These are phyloP conservation scores for Eidolon dupreanum DNA, from an alignment of 2,797 vertebrate genomes.

Conservation along the genomic window DNA sequence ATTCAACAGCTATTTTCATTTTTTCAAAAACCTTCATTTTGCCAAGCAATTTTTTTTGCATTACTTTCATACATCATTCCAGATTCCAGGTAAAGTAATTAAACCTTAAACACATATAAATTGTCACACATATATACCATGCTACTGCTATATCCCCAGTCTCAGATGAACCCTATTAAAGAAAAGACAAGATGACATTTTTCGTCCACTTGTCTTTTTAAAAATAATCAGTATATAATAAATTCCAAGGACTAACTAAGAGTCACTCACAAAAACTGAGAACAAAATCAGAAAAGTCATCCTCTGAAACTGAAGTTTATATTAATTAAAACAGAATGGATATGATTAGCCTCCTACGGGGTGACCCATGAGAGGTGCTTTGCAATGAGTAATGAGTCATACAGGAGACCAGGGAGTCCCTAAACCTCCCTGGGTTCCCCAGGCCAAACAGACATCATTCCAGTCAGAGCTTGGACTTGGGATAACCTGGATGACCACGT, in stretches of 20 bases:
- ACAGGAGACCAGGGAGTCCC: not conserved
- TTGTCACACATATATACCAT: not conserved
- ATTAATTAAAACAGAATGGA: not conserved
- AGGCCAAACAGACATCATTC: not conserved
- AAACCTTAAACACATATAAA: not conserved
- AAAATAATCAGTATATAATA: not conserved
- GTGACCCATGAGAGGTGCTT: not conserved
- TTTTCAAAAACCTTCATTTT: constrained; percentile 27
- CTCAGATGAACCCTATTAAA: not conserved
- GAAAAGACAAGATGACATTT: not conserved
- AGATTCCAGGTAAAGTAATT: not conserved
- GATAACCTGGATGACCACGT: not conserved
- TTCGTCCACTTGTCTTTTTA: not conserved
- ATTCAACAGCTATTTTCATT: too few species aligned
- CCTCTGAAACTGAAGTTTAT: not conserved
- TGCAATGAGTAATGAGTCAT: not conserved
- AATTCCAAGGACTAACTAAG: not conserved
- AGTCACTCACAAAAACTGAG: not conserved
- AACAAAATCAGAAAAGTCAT: constrained; percentile 6
- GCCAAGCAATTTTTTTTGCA: not conserved
- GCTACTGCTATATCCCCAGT: not conserved
- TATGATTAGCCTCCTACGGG: not conserved
- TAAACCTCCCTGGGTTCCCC: not conserved
- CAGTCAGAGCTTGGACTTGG: not conserved
- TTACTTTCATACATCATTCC: constrained; percentile 35